A percentile compares a stretch with the other conserved stretches of the same genome.
Evolutionary conservation across 1,140 invertebrate genomes (phyloP).

Genomic region (Drosophila azteca): DNA sequence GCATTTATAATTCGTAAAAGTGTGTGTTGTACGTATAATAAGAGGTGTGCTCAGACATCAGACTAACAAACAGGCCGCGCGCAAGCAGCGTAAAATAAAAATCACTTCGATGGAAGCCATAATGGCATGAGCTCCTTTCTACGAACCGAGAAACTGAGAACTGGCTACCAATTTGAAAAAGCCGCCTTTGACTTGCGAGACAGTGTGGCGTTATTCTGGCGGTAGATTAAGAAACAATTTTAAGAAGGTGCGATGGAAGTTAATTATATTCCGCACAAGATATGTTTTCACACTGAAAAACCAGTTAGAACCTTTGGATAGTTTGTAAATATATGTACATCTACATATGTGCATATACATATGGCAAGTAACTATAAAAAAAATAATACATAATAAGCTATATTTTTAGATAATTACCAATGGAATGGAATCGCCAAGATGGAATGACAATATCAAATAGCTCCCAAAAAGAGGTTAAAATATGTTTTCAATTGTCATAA

Average conservation of each 20-base stretch:
- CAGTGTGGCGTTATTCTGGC: slow-evolving; percentile 71
- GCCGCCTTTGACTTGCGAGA: slow-evolving; percentile 80
- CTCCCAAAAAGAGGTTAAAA: too few relatives aligned
- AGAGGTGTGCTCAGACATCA: slow-evolving; percentile 79
- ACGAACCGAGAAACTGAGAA: slow-evolving; percentile 80
- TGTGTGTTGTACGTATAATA: slow-evolving; percentile 72
- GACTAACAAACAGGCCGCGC: slow-evolving; percentile 77
- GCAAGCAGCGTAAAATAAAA: slow-evolving; percentile 73
- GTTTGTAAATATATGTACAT: background rate
- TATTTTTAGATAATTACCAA: too few relatives aligned
- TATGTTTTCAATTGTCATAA: too few relatives aligned
- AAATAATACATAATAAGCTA: too few relatives aligned
- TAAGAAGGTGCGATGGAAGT: slow-evolving; percentile 45
- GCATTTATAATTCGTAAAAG: slow-evolving; percentile 68
- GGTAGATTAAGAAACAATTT: slow-evolving; percentile 54
- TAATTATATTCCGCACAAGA: slow-evolving; percentile 53
- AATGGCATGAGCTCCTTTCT: slow-evolving; percentile 79
- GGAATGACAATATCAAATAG: too few relatives aligned
- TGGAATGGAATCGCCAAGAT: too few relatives aligned
- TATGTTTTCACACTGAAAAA: slow-evolving; percentile 48
- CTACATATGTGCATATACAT: slow-evolving; percentile 3
- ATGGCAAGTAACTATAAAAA: too few relatives aligned
- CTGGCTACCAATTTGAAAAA: slow-evolving; percentile 80
- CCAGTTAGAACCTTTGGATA: slow-evolving; percentile 45
- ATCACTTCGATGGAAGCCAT: slow-evolving; percentile 81